Percentiles rank a stretch among this genome's conserved stretches.
Evolutionary conservation across 2,113 vertebrate species (phyloP).

Genomic region (Equus przewalskii): DNA sequence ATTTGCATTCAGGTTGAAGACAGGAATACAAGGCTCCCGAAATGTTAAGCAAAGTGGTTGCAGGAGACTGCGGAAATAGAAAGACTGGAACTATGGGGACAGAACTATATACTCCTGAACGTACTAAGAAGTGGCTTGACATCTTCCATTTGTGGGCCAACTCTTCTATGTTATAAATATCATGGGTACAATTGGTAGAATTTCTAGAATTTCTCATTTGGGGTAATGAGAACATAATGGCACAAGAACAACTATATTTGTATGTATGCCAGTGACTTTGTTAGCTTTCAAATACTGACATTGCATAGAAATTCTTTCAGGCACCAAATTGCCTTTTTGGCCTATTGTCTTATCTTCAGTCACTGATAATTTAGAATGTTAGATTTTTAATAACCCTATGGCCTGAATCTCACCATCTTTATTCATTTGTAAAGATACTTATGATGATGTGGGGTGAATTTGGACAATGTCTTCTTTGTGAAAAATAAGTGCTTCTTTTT

Average conservation of each 20-base stretch:
- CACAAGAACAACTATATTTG: neutral
- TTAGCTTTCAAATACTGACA: neutral
- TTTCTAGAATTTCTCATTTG: neutral
- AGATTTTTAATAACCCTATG: neutral
- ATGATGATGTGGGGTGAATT: neutral
- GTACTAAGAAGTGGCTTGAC: neutral
- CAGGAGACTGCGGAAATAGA: neutral
- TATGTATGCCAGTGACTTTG: neutral
- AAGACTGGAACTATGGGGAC: neutral
- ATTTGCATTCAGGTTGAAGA: conserved; percentile 9
- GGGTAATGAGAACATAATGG: neutral
- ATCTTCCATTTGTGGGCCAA: neutral
- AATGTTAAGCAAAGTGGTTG: neutral
- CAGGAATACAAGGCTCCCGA: neutral
- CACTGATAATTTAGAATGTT: neutral
- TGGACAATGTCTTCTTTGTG: neutral
- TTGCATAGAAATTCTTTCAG: neutral
- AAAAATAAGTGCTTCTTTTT: neutral
- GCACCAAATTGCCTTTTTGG: neutral
- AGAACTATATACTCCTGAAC: neutral
- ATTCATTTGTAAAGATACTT: neutral
- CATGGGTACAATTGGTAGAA: neutral
- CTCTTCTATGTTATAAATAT: neutral
- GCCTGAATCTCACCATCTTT: neutral
- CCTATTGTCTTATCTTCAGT: neutral